Conservation (phyloP, 2,113 vertebrate genomes). For the Thoracochromis brauschi region DNA sequence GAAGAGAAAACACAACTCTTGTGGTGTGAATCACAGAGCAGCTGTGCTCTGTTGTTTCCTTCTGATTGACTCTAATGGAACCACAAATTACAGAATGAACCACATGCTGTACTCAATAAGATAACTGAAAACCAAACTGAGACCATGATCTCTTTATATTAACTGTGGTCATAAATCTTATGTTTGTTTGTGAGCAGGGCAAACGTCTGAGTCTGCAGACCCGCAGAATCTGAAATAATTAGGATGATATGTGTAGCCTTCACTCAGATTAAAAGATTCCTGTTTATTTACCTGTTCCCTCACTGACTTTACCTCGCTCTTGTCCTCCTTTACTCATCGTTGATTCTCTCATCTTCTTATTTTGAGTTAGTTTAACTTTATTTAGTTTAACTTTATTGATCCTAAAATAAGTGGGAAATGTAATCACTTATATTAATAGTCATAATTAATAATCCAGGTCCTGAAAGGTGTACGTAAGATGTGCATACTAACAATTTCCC, state of each 20-base stretch:
- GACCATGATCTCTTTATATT: neutral
- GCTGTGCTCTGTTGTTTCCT: neutral
- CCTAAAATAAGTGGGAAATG: neutral
- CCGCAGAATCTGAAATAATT: neutral
- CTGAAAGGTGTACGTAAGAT: neutral
- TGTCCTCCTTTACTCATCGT: neutral
- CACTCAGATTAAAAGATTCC: neutral
- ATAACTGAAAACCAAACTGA: neutral
- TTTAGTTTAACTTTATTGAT: neutral
- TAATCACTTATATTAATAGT: neutral
- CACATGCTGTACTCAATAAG: neutral
- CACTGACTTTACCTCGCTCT: neutral
- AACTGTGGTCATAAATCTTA: neutral
- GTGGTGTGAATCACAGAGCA: accelerated
- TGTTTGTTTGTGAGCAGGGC: neutral
- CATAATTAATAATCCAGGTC: neutral
- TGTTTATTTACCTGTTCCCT: neutral
- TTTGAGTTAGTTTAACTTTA: neutral
- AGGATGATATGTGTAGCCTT: neutral
- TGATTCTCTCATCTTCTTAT: accelerated
- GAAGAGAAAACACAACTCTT: neutral
- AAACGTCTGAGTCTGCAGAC: neutral
- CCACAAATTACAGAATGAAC: neutral
- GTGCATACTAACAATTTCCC: neutral
- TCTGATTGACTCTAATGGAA: neutral